Percentiles rank a stretch among this genome's conserved stretches.
Conservation (phyloP, 1,140 invertebrate species). For the Ostrea denselamellosa region DNA sequence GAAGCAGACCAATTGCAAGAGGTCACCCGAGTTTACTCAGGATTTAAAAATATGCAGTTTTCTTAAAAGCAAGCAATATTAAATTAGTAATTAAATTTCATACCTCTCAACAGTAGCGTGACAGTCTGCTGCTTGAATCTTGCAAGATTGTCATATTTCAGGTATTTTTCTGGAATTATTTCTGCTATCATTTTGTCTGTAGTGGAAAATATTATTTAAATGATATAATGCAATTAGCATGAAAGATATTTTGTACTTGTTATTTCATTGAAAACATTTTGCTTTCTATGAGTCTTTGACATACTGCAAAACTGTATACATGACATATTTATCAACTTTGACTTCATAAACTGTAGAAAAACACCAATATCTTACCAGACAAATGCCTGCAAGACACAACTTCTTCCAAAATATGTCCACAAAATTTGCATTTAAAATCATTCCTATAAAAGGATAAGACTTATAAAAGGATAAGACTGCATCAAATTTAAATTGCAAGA, state of each 20-base stretch:
- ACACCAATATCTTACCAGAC: constrained; percentile 54
- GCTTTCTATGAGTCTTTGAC: too few relatives aligned
- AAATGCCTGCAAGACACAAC: constrained; percentile 62
- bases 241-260: too few relatives aligned
- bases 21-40: too few relatives aligned
- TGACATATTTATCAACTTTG: too few relatives aligned
- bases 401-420: constrained; percentile 59
- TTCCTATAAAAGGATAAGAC: constrained; percentile 56
- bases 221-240: background rate
- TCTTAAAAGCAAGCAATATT: too few relatives aligned
- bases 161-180: background rate
- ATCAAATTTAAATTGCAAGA: background rate
- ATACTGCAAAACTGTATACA: too few relatives aligned
- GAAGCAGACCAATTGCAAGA: too few relatives aligned
- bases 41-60: too few relatives aligned
- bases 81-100: background rate
- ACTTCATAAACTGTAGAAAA: background rate
- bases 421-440: constrained; percentile 65
- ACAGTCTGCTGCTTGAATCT: background rate
- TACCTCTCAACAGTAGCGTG: background rate
- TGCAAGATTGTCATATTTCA: background rate
- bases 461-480: background rate
- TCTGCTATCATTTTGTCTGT: constrained; percentile 36
- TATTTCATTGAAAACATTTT: too few relatives aligned
- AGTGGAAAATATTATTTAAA: constrained; percentile 24